Conservation (phyloP, 2,888 invertebrate genomes). For the Apoda limacodes region DNA sequence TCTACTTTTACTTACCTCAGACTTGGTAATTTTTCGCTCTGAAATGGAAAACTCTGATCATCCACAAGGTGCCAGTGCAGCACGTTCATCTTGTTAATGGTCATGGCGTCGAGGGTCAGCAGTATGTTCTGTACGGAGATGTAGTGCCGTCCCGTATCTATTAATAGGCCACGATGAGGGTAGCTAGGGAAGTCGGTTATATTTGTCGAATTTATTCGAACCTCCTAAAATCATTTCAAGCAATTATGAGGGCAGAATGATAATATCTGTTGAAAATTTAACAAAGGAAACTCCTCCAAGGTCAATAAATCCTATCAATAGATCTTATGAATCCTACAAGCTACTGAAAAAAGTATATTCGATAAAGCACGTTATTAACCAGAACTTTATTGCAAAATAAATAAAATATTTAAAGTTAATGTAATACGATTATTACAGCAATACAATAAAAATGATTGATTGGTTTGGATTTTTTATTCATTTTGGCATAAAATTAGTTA, state of each 20-base stretch:
- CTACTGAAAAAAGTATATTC: no score
- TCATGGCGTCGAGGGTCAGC: slow-evolving; percentile 83
- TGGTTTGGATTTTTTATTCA: no score
- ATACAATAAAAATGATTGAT: no score
- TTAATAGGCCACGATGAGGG: slow-evolving; percentile 82
- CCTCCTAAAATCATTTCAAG: slow-evolving; percentile 1
- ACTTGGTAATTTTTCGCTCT: slow-evolving; percentile 81
- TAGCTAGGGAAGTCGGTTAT: slow-evolving; percentile 86
- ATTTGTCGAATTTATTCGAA: slow-evolving; percentile 72
- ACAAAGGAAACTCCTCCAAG: not conserved
- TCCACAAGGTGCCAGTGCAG: slow-evolving; percentile 97
- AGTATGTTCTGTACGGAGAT: slow-evolving; percentile 75
- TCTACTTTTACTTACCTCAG: slow-evolving; percentile 71
- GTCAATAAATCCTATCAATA: no score
- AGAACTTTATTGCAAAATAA: no score
- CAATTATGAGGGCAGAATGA: not conserved
- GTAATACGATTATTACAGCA: no score
- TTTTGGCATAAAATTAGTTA: no score
- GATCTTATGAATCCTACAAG: no score
- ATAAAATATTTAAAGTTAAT: no score
- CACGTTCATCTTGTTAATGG: slow-evolving; percentile 92
- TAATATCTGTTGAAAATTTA: slow-evolving; percentile 10
- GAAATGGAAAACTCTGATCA: slow-evolving; percentile 92
- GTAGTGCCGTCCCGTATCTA: slow-evolving; percentile 92
- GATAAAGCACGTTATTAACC: no score